Conservation (phyloP, 2,797 vertebrate genomes). For the Pampus argenteus region DNA sequence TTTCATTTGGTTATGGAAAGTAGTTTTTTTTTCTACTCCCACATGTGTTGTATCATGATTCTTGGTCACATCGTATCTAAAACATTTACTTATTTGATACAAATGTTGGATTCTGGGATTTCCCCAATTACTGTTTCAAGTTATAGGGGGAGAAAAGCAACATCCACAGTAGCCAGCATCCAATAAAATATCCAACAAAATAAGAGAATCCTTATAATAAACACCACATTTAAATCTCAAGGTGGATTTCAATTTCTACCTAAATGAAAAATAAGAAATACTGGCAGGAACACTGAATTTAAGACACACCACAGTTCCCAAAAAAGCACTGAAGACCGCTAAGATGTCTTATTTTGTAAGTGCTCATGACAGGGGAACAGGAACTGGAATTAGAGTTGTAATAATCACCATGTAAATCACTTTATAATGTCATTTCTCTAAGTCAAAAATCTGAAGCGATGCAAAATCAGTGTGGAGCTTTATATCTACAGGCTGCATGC, state of each 20-base stretch:
- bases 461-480: constrained; percentile 4
- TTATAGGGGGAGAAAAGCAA: neutral
- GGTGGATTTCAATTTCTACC: neutral
- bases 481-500: neutral
- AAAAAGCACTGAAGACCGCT: neutral
- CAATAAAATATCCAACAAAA: too few relatives aligned
- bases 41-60: constrained; percentile 15
- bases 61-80: neutral
- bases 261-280: neutral
- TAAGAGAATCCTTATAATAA: neutral
- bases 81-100: constrained; percentile 8
- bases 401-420: neutral
- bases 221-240: neutral
- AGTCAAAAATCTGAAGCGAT: neutral
- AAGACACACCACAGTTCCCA: neutral
- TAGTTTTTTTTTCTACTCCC: neutral
- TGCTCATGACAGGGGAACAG: neutral
- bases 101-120: constrained; percentile 11
- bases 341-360: neutral
- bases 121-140: neutral
- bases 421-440: neutral
- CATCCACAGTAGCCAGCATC: neutral
- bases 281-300: neutral
- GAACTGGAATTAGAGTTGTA: neutral
- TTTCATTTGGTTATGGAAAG: constrained; percentile 1